Evolutionary conservation across 1,140 invertebrate genomes (phyloP).

Genomic region (Drosophila ananassae): DNA sequence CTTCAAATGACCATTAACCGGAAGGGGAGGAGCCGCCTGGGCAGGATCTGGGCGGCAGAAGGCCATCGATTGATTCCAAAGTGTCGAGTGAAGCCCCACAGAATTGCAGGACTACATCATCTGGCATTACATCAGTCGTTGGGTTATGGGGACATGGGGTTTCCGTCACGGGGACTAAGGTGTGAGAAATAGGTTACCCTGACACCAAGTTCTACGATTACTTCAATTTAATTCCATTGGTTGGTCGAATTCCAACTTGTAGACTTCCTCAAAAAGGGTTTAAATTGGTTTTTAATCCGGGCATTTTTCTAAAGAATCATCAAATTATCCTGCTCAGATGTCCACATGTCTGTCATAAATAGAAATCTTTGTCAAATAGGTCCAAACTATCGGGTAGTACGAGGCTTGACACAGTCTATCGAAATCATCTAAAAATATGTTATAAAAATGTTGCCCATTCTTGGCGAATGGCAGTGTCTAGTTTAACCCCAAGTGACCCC

Average conservation of each 20-base stretch:
- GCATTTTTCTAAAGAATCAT: too few species aligned
- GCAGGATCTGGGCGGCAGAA: slow-evolving; percentile 22
- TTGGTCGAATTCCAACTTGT: too few species aligned
- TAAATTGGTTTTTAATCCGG: too few species aligned
- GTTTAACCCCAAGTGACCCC: neutral
- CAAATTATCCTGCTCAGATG: too few species aligned
- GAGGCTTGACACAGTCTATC: too few species aligned
- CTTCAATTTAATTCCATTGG: too few species aligned
- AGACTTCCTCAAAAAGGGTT: too few species aligned
- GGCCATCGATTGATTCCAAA: slow-evolving; percentile 57
- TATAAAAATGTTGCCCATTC: neutral
- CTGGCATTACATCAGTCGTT: slow-evolving; percentile 29
- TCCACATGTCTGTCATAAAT: too few species aligned
- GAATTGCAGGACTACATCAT: slow-evolving; percentile 57
- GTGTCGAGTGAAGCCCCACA: slow-evolving; percentile 39
- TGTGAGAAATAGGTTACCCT: neutral
- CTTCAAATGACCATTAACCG: slow-evolving; percentile 73
- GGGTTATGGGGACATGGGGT: neutral
- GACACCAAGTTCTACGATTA: too few species aligned
- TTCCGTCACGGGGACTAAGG: neutral
- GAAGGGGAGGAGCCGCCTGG: slow-evolving; percentile 15
- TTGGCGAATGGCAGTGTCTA: neutral
- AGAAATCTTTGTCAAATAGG: too few species aligned
- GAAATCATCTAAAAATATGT: too few species aligned
- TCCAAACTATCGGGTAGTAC: too few species aligned